Percentiles rank a stretch among this genome's conserved stretches.
These are phyloP conservation scores for Lamprotornis superbus DNA, from an alignment of 2,113 vertebrate species.

Conservation along the genomic window DNA sequence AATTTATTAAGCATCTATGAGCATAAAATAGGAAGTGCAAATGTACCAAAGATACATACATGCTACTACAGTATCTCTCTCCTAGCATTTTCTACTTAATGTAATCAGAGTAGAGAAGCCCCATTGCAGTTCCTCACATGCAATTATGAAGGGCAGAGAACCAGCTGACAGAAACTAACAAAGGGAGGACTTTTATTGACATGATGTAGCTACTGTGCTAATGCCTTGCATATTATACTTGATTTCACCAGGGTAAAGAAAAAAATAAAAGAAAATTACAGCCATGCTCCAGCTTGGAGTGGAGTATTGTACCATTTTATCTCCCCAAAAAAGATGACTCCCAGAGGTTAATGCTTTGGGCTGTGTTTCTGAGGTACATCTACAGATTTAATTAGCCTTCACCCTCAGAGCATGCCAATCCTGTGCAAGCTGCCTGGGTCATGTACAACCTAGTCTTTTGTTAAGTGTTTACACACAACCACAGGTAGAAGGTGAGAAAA, in stretches of 20 bases:
- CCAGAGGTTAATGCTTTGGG: neutral
- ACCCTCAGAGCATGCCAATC: neutral
- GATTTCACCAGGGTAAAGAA: neutral
- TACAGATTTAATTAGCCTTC: neutral
- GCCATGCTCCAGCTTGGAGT: neutral
- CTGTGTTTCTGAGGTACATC: neutral
- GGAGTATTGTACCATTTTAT: neutral
- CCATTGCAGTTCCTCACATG: neutral
- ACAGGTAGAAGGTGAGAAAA: neutral
- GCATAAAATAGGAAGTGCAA: neutral
- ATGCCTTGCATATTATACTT: neutral
- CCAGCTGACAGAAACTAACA: neutral
- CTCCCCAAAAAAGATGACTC: neutral
- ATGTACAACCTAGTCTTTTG: neutral
- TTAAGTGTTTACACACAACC: neutral
- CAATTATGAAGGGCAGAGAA: neutral
- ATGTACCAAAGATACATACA: neutral
- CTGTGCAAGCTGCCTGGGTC: neutral
- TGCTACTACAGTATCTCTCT: neutral
- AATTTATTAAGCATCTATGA: neutral
- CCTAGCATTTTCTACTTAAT: neutral
- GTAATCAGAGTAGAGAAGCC: neutral
- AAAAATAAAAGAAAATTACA: neutral
- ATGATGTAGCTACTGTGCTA: neutral
- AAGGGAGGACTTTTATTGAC: neutral